Evolutionary conservation across 2,888 invertebrate species (phyloP).

Genomic region (Cheilosia grossa): DNA sequence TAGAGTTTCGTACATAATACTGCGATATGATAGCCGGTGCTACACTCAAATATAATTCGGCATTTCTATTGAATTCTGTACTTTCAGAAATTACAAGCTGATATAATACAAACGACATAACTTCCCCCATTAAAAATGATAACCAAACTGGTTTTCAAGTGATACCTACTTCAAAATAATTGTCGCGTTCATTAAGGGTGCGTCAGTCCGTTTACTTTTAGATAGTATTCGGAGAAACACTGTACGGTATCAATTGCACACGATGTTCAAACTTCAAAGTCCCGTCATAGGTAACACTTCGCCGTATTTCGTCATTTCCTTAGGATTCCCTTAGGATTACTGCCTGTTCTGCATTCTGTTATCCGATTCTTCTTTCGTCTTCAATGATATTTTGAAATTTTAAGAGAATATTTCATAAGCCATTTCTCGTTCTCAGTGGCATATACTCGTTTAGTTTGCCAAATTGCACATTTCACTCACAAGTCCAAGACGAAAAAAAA

Average conservation of each 20-base stretch:
- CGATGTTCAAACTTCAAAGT: neutral
- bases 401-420: slow-evolving; percentile 50
- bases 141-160: slow-evolving; percentile 1
- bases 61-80: slow-evolving; percentile 7
- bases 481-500: too few relatives aligned
- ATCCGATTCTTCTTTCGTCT: slow-evolving; percentile 4
- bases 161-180: neutral
- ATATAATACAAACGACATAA: neutral
- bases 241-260: neutral
- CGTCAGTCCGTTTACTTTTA: slow-evolving; percentile 16
- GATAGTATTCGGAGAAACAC: neutral
- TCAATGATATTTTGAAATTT: slow-evolving; percentile 23
- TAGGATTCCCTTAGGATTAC: neutral
- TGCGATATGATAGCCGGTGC: neutral
- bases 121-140: neutral
- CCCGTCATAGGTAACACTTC: too few relatives aligned
- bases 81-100: neutral
- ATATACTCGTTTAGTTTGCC: neutral
- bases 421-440: neutral
- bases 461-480: neutral
- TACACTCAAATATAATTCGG: too few relatives aligned
- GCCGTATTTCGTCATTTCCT: too few relatives aligned
- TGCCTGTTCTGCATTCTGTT: neutral
- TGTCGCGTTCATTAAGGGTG: slow-evolving; percentile 4
- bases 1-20: neutral